These are phyloP conservation scores for Frieseomelitta varia DNA, from an alignment of 1,140 invertebrate genomes.

Conservation along the genomic window DNA sequence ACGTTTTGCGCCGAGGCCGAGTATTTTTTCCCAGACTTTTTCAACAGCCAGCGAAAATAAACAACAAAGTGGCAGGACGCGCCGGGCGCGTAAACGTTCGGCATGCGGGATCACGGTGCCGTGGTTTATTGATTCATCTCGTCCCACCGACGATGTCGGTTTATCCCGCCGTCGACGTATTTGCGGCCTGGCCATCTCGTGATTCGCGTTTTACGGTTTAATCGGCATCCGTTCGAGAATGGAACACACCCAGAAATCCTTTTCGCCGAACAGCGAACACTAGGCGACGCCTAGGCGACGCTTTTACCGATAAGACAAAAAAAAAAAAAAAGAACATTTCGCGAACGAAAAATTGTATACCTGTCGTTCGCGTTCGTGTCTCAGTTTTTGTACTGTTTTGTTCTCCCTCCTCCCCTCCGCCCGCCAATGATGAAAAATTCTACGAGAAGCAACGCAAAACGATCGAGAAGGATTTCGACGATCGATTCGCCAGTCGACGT, in stretches of 20 bases:
- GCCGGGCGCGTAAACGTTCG: constrained; percentile 40
- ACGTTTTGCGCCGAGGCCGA: background rate
- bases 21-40: constrained; percentile 37
- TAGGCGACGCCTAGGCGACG: background rate
- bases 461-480: background rate
- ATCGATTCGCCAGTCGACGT: background rate
- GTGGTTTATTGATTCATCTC: constrained; percentile 65
- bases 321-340: background rate
- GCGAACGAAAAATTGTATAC: background rate
- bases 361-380: background rate
- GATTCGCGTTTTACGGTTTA: constrained; percentile 64
- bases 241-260: constrained; percentile 4
- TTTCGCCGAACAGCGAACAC: background rate
- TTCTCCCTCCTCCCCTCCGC: too few relatives aligned
- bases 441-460: background rate
- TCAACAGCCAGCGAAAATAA: constrained; percentile 25
- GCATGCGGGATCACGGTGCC: constrained; percentile 46
- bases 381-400: too few relatives aligned
- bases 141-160: constrained; percentile 54
- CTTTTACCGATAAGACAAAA: background rate
- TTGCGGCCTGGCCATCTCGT: constrained; percentile 58
- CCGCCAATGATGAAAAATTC: background rate
- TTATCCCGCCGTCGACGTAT: constrained; percentile 63
- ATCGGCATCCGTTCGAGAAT: constrained; percentile 46
- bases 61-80: constrained; percentile 26